These are phyloP conservation scores for Gopherus evgoodei DNA, from an alignment of 2,113 vertebrate genomes.

Conservation along the genomic window DNA sequence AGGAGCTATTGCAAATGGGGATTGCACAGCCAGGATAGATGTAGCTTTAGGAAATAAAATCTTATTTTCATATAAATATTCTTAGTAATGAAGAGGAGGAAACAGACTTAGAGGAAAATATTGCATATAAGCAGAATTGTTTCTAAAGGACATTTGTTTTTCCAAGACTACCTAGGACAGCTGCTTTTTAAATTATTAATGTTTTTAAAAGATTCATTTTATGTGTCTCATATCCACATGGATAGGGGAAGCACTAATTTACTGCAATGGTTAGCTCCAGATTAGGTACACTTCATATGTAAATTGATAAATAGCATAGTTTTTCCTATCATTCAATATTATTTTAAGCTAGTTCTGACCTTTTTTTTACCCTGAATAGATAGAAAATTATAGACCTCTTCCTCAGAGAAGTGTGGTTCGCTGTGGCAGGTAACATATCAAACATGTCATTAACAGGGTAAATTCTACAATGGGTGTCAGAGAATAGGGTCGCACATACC, in stretches of 20 bases:
- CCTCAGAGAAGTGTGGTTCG: not conserved
- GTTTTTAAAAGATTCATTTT: not conserved
- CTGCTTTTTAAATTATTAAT: not conserved
- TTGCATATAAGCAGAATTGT: not conserved
- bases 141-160: not conserved
- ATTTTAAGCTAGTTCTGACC: not conserved
- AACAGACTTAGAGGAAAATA: slow-evolving; percentile 1
- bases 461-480: not conserved
- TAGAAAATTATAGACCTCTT: not conserved
- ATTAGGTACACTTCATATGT: not conserved
- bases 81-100: not conserved
- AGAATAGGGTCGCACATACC: slow-evolving; percentile 75
- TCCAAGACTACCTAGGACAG: not conserved
- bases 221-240: not conserved
- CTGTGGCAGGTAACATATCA: not conserved
- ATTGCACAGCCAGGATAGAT: not conserved
- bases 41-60: not conserved
- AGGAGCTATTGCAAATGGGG: not conserved
- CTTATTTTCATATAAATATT: not conserved
- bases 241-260: not conserved
- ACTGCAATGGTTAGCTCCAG: not conserved
- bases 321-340: not conserved
- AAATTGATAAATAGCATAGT: not conserved
- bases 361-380: not conserved
- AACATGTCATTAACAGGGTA: not conserved